Evolutionary conservation across 1,140 invertebrate genomes (phyloP).

Genomic region (Pseudachorutes palmiensis): DNA sequence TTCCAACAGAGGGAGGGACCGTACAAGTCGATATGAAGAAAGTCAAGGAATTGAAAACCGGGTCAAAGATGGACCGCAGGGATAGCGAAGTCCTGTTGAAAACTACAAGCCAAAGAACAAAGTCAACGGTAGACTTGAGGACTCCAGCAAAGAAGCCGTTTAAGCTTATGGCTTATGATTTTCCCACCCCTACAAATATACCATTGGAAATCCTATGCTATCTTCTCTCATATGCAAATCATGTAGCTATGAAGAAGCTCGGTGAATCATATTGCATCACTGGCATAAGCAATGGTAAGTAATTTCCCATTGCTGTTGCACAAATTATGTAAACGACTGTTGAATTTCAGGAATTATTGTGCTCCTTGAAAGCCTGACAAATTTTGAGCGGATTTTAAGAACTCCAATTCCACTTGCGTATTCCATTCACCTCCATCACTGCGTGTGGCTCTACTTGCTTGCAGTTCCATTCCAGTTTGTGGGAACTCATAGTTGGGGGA

Average conservation of each 20-base stretch:
- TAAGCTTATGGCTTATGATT: not conserved
- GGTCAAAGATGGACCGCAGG: too few species aligned
- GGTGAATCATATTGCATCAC: not conserved
- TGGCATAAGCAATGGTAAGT: not conserved
- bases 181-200: not conserved
- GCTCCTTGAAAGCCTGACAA: constrained; percentile 32
- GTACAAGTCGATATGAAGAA: too few species aligned
- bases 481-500: constrained; percentile 27
- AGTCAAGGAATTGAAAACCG: too few species aligned
- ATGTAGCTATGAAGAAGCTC: not conserved
- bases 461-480: constrained; percentile 32
- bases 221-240: not conserved
- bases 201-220: not conserved
- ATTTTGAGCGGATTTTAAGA: constrained; percentile 33
- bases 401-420: constrained; percentile 36
- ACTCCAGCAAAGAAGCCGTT: too few species aligned
- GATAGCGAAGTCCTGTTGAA: too few species aligned
- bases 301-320: too few species aligned
- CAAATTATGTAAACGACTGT: too few species aligned
- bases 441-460: constrained; percentile 34
- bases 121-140: not conserved
- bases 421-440: constrained; percentile 34
- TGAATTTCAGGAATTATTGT: constrained; percentile 23
- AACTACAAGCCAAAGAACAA: not conserved
- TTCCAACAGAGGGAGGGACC: too few species aligned